Percentiles rank a stretch among this genome's conserved stretches.
phyloP scores from a whole-genome alignment of 2,888 invertebrate species.

The Diachrysia chrysitis region DNA sequence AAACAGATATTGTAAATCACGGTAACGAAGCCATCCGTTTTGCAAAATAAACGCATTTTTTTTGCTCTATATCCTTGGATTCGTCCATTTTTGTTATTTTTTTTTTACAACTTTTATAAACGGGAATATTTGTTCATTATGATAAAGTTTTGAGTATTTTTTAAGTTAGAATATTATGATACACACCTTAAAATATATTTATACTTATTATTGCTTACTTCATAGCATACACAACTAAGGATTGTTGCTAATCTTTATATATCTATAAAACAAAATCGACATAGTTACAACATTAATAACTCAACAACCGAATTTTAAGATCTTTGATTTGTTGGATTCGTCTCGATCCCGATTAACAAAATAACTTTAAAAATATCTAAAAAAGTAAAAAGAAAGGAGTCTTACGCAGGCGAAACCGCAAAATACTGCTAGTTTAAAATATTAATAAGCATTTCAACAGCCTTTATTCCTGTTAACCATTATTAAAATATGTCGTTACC shows the following conservation, averaged over 20 bases:
- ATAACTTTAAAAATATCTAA: too few species aligned
- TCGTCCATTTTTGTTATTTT: slow-evolving; percentile 47
- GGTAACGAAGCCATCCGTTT: slow-evolving; percentile 71
- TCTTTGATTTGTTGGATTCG: too few species aligned
- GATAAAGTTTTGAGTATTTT: slow-evolving; percentile 17
- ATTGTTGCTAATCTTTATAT: too few species aligned
- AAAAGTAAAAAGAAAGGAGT: too few species aligned
- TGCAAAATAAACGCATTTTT: slow-evolving; percentile 58
- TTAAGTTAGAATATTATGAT: slow-evolving; percentile 19
- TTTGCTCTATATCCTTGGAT: slow-evolving; percentile 54
- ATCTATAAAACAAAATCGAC: too few species aligned
- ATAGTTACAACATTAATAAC: too few species aligned
- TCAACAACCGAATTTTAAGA: too few species aligned
- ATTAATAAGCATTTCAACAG: background rate
- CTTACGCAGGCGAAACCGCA: too few species aligned
- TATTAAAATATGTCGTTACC: background rate
- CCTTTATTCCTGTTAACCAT: background rate
- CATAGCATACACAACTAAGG: too few species aligned
- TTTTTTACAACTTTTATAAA: slow-evolving; percentile 31
- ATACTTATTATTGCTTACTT: too few species aligned
- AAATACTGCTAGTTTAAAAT: background rate
- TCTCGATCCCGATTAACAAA: too few species aligned
- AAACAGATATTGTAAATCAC: slow-evolving; percentile 71
- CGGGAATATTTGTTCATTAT: slow-evolving; percentile 8
- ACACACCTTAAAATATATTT: too few species aligned